Conservation (phyloP, 2,113 vertebrate species). For the Uropsilus gracilis region DNA sequence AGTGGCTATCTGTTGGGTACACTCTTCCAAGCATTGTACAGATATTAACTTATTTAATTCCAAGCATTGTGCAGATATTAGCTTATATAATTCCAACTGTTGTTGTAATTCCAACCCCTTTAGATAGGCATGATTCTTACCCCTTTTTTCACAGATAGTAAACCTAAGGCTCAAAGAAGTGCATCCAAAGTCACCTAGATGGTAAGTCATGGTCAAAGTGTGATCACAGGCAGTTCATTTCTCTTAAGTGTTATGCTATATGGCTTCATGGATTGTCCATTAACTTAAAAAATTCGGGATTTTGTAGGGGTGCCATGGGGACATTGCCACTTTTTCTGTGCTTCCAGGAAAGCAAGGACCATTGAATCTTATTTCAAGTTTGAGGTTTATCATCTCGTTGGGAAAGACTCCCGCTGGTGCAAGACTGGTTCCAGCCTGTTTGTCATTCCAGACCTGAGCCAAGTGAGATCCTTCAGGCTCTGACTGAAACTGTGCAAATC, state of each 20-base stretch:
- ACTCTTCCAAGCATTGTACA: background rate
- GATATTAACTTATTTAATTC: background rate
- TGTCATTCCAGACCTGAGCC: background rate
- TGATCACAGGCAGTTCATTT: background rate
- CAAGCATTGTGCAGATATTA: background rate
- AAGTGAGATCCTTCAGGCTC: background rate
- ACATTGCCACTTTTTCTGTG: background rate
- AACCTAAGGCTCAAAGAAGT: background rate
- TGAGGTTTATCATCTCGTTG: background rate
- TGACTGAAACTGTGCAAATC: too few relatives aligned
- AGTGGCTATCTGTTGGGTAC: background rate
- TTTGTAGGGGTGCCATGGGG: background rate
- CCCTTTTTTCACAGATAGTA: background rate
- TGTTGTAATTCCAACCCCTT: too few relatives aligned
- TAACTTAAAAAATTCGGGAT: background rate
- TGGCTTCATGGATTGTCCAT: background rate
- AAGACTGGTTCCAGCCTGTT: background rate
- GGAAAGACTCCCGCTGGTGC: background rate
- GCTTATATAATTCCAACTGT: background rate
- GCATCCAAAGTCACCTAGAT: background rate
- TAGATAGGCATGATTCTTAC: background rate
- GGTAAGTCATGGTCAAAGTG: background rate
- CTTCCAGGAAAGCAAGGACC: background rate
- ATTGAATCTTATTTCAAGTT: constrained; percentile 7
- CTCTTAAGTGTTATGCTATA: background rate